These are phyloP conservation scores for Teleogryllus occipitalis DNA, from an alignment of 1,140 invertebrate species.

Conservation along the genomic window DNA sequence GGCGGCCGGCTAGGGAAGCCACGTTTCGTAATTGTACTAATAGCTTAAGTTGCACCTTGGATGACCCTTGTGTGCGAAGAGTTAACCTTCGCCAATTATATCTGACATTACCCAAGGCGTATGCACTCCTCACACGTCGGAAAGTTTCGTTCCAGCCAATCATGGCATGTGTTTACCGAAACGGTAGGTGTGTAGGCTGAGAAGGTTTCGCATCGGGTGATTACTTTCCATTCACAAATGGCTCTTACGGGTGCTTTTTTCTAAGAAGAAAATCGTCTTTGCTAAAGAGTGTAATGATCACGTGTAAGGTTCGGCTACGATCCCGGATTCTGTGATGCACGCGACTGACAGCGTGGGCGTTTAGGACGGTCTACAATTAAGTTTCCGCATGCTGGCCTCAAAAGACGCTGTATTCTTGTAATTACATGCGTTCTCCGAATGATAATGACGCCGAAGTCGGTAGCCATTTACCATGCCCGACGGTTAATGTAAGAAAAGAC, in stretches of 20 bases:
- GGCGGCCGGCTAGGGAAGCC: neutral
- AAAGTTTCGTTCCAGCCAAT: neutral
- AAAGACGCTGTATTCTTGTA: neutral
- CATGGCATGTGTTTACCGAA: neutral
- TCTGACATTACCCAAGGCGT: neutral
- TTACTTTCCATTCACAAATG: neutral
- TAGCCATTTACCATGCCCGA: neutral
- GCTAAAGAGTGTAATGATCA: neutral
- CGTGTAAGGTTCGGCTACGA: neutral
- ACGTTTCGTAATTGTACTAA: neutral
- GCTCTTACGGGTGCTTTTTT: neutral
- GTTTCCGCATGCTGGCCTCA: neutral
- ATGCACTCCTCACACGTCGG: neutral
- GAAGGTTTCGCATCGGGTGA: neutral
- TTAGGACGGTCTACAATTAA: neutral
- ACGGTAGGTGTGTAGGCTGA: neutral
- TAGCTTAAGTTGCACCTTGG: neutral
- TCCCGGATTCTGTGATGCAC: slow-evolving; percentile 3
- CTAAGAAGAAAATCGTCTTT: neutral
- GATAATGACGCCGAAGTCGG: neutral
- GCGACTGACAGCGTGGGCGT: neutral
- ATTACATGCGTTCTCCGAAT: neutral
- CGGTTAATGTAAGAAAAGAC: neutral
- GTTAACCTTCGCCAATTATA: slow-evolving; percentile 4
- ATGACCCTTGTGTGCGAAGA: neutral